Conservation (phyloP, 2,797 vertebrate genomes). For the Oreochromis grahami region DNA sequence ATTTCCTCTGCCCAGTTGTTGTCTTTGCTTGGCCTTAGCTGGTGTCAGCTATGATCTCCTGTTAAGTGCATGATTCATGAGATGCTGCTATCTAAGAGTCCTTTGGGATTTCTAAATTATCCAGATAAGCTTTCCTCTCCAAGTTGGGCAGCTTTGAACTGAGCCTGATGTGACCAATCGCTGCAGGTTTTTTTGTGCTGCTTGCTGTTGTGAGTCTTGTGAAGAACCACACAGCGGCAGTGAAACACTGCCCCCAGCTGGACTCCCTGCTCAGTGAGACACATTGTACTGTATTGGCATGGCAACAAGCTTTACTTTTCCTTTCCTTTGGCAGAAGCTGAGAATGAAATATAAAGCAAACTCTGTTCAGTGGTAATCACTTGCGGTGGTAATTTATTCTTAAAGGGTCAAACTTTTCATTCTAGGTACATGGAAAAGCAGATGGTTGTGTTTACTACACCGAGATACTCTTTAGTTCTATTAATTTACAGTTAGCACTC, state of each 20-base stretch:
- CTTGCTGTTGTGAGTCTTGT: not conserved
- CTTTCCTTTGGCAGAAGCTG: not conserved
- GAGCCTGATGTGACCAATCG: slow-evolving; percentile 42
- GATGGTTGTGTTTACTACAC: not conserved
- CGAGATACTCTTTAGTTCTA: not conserved
- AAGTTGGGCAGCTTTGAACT: slow-evolving; percentile 35
- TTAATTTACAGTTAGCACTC: not conserved
- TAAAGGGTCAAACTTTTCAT: not conserved
- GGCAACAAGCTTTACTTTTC: slow-evolving; percentile 10
- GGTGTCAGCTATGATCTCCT: slow-evolving; percentile 31
- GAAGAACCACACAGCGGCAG: not conserved
- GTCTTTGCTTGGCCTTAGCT: slow-evolving; percentile 2
- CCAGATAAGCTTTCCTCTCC: slow-evolving; percentile 45
- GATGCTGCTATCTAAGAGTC: slow-evolving; percentile 26
- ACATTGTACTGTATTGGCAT: not conserved
- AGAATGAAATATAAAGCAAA: slow-evolving; percentile 1
- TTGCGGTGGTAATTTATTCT: slow-evolving; percentile 5
- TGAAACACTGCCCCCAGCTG: slow-evolving; percentile 71
- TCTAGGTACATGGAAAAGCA: not conserved
- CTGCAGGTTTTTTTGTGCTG: slow-evolving; percentile 25
- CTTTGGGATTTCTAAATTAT: slow-evolving; percentile 42
- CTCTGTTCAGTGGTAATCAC: not conserved
- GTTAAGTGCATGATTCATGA: slow-evolving; percentile 47
- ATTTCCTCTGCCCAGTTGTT: not conserved
- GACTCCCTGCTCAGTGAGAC: not conserved